phyloP scores from a whole-genome alignment of 37 sponge, comb jelly and placozoan genomes.

The Chondrosia reniformis region DNA sequence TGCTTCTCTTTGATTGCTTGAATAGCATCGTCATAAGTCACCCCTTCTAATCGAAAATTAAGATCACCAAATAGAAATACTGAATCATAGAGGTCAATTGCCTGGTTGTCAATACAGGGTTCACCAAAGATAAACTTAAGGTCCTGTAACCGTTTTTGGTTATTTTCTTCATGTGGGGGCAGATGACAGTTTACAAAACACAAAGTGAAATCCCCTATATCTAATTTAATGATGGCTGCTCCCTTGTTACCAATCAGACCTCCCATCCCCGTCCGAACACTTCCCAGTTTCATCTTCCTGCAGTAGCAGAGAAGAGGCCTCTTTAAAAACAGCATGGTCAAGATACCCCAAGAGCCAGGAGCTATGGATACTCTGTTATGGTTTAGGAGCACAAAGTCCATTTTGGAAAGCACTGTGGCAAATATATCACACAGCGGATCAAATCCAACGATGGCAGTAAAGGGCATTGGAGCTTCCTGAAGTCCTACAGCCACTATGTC shows the following conservation, averaged over 20 bases:
- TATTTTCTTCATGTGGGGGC: conserved; percentile 54
- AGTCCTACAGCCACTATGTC: conserved; percentile 66
- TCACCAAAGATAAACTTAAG: conserved; percentile 47
- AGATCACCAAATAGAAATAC: conserved; percentile 76
- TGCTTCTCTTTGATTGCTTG: background rate
- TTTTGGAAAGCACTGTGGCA: conserved; percentile 28
- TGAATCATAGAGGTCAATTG: conserved; percentile 47
- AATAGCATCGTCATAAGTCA: conserved; percentile 44
- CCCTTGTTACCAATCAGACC: conserved; percentile 83
- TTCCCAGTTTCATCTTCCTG: conserved; percentile 22
- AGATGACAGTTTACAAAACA: conserved; percentile 82
- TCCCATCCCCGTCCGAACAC: conserved; percentile 60
- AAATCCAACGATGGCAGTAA: conserved; percentile 51
- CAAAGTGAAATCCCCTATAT: conserved; percentile 40
- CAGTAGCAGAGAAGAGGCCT: conserved; percentile 72
- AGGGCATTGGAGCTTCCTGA: conserved; percentile 61
- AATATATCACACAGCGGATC: conserved; percentile 52
- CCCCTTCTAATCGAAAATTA: conserved; percentile 68
- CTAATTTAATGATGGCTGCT: conserved; percentile 55
- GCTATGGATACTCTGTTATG: conserved; percentile 23
- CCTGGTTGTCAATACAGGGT: background rate
- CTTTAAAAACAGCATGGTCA: conserved; percentile 72
- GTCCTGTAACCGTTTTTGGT: conserved; percentile 47
- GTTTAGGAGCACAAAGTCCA: conserved; percentile 46
- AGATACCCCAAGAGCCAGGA: conserved; percentile 37